Evolutionary conservation across 1,140 invertebrate genomes (phyloP).

Genomic region (Drosophila grimshawi): DNA sequence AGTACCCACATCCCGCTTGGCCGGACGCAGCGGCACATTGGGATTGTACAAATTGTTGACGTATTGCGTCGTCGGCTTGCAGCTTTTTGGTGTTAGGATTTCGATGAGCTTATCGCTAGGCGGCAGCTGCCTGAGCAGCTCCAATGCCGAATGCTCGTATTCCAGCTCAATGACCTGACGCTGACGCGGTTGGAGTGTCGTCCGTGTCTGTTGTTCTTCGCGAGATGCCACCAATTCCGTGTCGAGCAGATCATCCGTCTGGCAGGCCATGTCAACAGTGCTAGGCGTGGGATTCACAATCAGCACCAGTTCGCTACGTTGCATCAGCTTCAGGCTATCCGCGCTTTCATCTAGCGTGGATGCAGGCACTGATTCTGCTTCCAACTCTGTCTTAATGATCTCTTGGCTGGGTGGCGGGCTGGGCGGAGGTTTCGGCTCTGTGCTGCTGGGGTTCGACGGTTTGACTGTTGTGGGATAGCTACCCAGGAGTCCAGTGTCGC

Average conservation of each 20-base stretch:
- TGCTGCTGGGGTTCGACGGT: conserved; percentile 38
- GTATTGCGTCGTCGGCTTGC: conserved; percentile 91
- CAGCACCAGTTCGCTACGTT: conserved; percentile 87
- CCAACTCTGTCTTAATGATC: conserved; percentile 10
- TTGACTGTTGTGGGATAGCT: conserved; percentile 41
- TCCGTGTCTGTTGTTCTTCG: conserved; percentile 68
- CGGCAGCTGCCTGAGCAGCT: conserved; percentile 89
- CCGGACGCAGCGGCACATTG: conserved; percentile 87
- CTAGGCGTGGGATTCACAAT: conserved; percentile 86
- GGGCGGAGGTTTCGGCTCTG: conserved; percentile 24
- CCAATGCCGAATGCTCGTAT: conserved; percentile 90
- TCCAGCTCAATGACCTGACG: conserved; percentile 92
- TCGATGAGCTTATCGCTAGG: conserved; percentile 89
- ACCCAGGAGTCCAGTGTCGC: conserved; percentile 49
- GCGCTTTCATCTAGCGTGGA: conserved; percentile 28
- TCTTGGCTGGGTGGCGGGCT: conserved; percentile 24
- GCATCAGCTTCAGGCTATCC: conserved; percentile 85
- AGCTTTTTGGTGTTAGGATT: conserved; percentile 89
- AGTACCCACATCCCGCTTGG: conserved; percentile 84
- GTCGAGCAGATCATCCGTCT: conserved; percentile 86
- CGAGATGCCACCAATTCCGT: conserved; percentile 56
- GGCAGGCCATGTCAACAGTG: conserved; percentile 87
- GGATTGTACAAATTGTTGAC: conserved; percentile 91
- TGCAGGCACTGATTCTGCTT: background rate
- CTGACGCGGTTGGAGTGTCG: conserved; percentile 84